Evolutionary conservation across 2,113 vertebrate species (phyloP), one percentile per base, ranked within the genome.

Genomic region (Uria lomvia): DNA sequence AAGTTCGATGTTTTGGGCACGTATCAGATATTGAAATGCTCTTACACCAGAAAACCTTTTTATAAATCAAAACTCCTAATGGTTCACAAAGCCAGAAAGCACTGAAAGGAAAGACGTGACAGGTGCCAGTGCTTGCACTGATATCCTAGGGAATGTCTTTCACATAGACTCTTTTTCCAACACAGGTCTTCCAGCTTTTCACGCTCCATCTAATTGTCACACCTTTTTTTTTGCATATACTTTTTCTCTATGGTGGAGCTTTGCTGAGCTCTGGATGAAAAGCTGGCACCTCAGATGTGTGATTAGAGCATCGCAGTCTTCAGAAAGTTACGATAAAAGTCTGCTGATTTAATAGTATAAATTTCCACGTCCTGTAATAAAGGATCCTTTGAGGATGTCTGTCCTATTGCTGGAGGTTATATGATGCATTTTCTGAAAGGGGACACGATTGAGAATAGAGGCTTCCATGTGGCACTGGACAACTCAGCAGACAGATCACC

Each of bases 211-310:
- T 87, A 27, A 81, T 80, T 71, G 38, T 66, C 73, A 16, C 55
- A 90, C 66, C 49, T 62, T 68, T 74, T 65, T 65, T 77, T 80
- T 55, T 34, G 5, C 30, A 27, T 52, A 59, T 77, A 22, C 6
- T 52, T 65, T 72, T 75, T 52, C 47, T 77, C 26, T 50, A 1
- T 85, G 65, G 27, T 78, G 43, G 34, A 45, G 38, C 59, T 96
- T 77, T 90, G 49, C 71, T 92, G 92, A 88, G 56, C 78, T 80
- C 75, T 91, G 52, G 79, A 77, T 94, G 72, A 90, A 80, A 77
- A 86, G 70, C 62, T 94, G n/a, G 79, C 79, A 47, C 79, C 55
- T 93, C 60, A 36, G 59, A 55, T 49, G 72, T 88, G 75, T 70
- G 83, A 84, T 92, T 19, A 77, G 75, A 93, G 11, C 70, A 56